phyloP scores from a whole-genome alignment of 2,113 vertebrate genomes.

The Nematolebias whitei region DNA sequence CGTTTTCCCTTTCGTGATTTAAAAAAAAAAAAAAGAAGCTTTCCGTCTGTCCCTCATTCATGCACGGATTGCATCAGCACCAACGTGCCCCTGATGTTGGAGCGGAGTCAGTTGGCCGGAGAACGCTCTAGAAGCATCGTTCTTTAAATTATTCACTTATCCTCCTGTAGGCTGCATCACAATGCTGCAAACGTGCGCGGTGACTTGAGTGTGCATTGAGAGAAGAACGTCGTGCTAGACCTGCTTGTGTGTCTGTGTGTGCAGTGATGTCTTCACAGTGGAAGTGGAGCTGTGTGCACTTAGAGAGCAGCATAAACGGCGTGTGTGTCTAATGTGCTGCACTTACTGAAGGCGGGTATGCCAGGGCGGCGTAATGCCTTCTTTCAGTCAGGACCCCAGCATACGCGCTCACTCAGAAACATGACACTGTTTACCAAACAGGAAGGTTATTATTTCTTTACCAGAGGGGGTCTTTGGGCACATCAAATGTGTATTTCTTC shows the following conservation, averaged over 20 bases:
- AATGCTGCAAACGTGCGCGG: constrained; percentile 43
- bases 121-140: constrained; percentile 66
- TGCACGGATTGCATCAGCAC: constrained; percentile 19
- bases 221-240: constrained; percentile 30
- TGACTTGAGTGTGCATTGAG: constrained; percentile 14
- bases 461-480: neutral
- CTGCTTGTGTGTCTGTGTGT: constrained; percentile 25
- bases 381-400: constrained; percentile 45
- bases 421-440: constrained; percentile 57
- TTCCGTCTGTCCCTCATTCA: neutral
- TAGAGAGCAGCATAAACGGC: constrained; percentile 39
- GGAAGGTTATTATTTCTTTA: constrained; percentile 37
- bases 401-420: constrained; percentile 34
- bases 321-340: constrained; percentile 42
- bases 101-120: constrained; percentile 45
- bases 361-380: constrained; percentile 39
- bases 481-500: neutral
- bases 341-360: constrained; percentile 53
- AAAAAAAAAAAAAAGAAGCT: neutral
- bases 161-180: constrained; percentile 51
- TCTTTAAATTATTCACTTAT: constrained; percentile 72
- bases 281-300: constrained; percentile 58
- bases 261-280: constrained; percentile 50
- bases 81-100: constrained; percentile 29
- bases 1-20: neutral